Percentiles rank a stretch among this genome's conserved stretches.
Evolutionary conservation across 2,888 invertebrate species (phyloP).

Genomic region (Rotaria magnacalcarata): DNA sequence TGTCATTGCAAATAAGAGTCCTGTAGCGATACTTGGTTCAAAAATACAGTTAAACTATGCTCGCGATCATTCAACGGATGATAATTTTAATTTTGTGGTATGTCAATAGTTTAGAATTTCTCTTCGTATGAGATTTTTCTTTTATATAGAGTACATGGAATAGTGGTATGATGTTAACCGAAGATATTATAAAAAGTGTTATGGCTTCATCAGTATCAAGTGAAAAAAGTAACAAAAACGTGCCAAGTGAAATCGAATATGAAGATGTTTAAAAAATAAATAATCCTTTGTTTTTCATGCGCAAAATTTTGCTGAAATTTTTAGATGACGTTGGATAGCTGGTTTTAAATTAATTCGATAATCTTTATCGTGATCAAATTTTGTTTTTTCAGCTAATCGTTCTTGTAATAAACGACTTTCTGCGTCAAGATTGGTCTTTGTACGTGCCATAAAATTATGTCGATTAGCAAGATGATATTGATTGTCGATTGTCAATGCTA

Average conservation of each 20-base stretch:
- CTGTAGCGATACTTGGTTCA: slow-evolving; percentile 85
- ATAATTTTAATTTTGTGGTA: slow-evolving; percentile 84
- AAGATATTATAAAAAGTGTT: slow-evolving; percentile 74
- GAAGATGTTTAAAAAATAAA: not conserved
- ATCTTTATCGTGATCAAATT: too few relatives aligned
- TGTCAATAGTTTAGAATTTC: slow-evolving; percentile 59
- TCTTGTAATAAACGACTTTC: slow-evolving; percentile 6
- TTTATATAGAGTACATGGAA: slow-evolving; percentile 71
- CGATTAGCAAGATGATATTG: not conserved
- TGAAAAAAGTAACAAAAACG: not conserved
- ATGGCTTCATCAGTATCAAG: slow-evolving; percentile 62
- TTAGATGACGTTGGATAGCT: not conserved
- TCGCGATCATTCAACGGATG: slow-evolving; percentile 78
- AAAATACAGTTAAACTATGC: slow-evolving; percentile 79
- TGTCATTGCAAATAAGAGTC: slow-evolving; percentile 78
- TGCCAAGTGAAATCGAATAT: not conserved
- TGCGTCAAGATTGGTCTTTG: not conserved
- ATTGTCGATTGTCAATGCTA: not conserved
- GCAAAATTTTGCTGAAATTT: not conserved
- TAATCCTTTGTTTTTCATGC: not conserved
- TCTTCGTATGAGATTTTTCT: slow-evolving; percentile 47
- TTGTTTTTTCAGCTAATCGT: not conserved
- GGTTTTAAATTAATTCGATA: not conserved
- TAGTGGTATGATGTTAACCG: slow-evolving; percentile 80
- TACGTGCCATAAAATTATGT: not conserved